Evolutionary conservation across 35 echinoderm and acorn worm species (phyloP), one percentile per base, ranked within the genome.

Genomic region (Acanthaster planci): DNA sequence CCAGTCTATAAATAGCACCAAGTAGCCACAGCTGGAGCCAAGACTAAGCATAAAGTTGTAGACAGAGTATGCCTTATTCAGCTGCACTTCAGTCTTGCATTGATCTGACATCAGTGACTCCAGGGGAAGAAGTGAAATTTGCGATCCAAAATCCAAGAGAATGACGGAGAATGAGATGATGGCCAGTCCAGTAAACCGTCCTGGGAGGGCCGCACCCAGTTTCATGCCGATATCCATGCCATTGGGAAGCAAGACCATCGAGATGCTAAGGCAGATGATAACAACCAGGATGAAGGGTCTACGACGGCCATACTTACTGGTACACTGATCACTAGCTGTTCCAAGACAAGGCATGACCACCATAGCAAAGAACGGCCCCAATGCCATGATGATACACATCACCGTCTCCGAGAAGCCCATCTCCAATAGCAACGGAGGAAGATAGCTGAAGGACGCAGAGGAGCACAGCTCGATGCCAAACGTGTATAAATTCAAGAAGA

Each of bases 401-500:
- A 32, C 38, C 29, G 88, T 93, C 79, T 99, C 96, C 2, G 96
- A 93, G 60, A 91, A 88, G 12, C 96, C 96, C 26, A 88, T 86
- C 78, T 99, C 92, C 17, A 99, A 82, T 16, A 99, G 86, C 58
- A 99, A 76, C 14, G 96, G 96, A 14, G 96, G 96, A 0, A 99
- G 92, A 50, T 99, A 99, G n/a, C 96, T 87, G 75, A 99, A 99
- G 3, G 96, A 92, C 7, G 96, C 96, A 7, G 96, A 99, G 7
- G 92, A 78, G 76, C 96, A 99, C 19, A 99, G 68, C 54, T 99
- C 96, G 21, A 92, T 78, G 29, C 96, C 90, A 37, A 88, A 99
- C 21, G 92, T 99, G 81, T 94, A 88, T n/a, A 91, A 34, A 55
- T 99, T 99, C 27, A 94, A 58, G 7, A 37, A 12, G 2, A 84